These are phyloP conservation scores for Tanytarsus gracilentus DNA, from an alignment of 2,888 invertebrate species.

Conservation along the genomic window DNA sequence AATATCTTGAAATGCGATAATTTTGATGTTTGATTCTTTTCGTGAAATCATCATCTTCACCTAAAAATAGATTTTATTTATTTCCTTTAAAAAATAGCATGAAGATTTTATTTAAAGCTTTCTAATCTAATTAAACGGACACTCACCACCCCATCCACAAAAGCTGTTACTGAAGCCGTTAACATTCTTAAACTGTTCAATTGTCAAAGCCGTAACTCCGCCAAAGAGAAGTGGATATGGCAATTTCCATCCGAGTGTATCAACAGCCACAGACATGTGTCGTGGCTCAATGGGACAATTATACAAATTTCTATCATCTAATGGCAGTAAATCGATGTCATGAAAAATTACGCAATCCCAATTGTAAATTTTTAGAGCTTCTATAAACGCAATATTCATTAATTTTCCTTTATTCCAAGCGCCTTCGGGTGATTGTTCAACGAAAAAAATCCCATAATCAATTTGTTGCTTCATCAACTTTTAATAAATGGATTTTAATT, in stretches of 20 bases:
- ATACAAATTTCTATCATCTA: constrained; percentile 50
- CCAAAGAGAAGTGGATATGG: constrained; percentile 49
- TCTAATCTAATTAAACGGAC: no score
- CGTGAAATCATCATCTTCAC: constrained; percentile 54
- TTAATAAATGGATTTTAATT: no score
- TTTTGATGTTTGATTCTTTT: constrained; percentile 35
- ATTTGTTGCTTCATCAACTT: constrained; percentile 50
- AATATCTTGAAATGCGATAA: no score
- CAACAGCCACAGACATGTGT: constrained; percentile 62
- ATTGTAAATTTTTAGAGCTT: constrained; percentile 45
- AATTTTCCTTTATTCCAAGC: constrained; percentile 54
- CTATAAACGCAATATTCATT: constrained; percentile 52
- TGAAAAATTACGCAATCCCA: constrained; percentile 54
- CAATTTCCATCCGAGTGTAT: constrained; percentile 50
- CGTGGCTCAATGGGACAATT: constrained; percentile 50
- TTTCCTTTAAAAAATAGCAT: no score
- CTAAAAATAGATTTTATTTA: no score
- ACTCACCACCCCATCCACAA: constrained; percentile 59
- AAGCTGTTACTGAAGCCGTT: constrained; percentile 61
- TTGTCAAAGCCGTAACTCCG: constrained; percentile 49
- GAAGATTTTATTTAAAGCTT: no score
- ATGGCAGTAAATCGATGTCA: constrained; percentile 55
- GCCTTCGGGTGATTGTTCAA: constrained; percentile 48
- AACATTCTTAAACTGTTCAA: constrained; percentile 48
- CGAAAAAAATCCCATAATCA: constrained; percentile 50